Percentiles rank a stretch among this genome's conserved stretches.
Conservation (phyloP, 2,888 invertebrate species). For the Acrobasis suavella region DNA sequence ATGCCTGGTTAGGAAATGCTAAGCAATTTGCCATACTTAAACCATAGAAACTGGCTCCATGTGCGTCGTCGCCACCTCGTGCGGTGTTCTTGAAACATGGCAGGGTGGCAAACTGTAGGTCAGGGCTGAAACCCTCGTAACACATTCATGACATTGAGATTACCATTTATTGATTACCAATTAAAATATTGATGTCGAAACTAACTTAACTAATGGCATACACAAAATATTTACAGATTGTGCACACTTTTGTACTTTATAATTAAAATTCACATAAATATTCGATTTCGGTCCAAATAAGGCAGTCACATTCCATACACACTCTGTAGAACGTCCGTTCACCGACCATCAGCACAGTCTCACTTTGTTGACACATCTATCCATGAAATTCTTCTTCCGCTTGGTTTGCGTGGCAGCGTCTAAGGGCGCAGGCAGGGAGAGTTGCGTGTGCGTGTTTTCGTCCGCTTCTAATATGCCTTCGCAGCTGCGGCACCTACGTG, state of each 20-base stretch:
- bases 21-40: conserved; percentile 75
- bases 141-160: conserved; percentile 72
- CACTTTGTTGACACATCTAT: conserved; percentile 92
- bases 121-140: conserved; percentile 36
- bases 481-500: conserved; percentile 82
- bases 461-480: conserved; percentile 83
- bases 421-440: conserved; percentile 81
- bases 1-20: conserved; percentile 56
- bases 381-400: conserved; percentile 91
- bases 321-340: conserved; percentile 53
- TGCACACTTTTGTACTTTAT: conserved; percentile 80
- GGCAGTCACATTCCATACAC: conserved; percentile 66
- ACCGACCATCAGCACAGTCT: conserved; percentile 85
- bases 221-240: conserved; percentile 77
- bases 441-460: conserved; percentile 77
- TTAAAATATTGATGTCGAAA: conserved; percentile 50
- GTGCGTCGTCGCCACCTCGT: conserved; percentile 57
- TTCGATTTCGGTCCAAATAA: conserved; percentile 69
- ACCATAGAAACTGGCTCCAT: conserved; percentile 65
- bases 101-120: conserved; percentile 56
- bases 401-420: conserved; percentile 84
- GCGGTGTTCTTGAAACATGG: conserved; percentile 71
- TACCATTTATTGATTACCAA: conserved; percentile 68
- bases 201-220: conserved; percentile 60
- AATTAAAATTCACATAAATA: conserved; percentile 69